Evolutionary conservation across 1,140 invertebrate genomes (phyloP).

Genomic region (Stegodyphus dumicola): DNA sequence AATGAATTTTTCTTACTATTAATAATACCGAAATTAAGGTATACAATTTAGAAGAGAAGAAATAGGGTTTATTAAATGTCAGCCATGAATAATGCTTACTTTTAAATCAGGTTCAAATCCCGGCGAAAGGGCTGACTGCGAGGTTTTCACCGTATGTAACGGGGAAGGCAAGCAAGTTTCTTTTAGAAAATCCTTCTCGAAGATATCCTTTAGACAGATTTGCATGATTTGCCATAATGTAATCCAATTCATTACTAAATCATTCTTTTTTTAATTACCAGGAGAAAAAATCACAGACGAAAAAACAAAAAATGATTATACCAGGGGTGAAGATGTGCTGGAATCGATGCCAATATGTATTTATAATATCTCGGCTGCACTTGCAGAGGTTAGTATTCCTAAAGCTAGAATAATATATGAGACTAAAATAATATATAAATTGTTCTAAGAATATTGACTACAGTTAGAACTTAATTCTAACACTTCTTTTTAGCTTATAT

Average conservation of each 20-base stretch:
- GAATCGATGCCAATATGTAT: constrained; percentile 21
- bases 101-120: neutral
- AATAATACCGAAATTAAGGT: too few relatives aligned
- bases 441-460: too few relatives aligned
- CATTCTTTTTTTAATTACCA: neutral
- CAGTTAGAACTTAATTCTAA: too few relatives aligned
- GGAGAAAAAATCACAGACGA: neutral
- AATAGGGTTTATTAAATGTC: too few relatives aligned
- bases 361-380: constrained; percentile 14
- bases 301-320: neutral
- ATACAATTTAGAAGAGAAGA: too few relatives aligned
- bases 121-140: neutral
- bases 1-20: too few relatives aligned
- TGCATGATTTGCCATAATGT: neutral
- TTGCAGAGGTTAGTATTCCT: constrained; percentile 9
- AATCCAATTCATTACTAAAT: neutral
- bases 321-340: neutral
- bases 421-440: too few relatives aligned
- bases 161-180: neutral
- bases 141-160: neutral
- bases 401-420: neutral
- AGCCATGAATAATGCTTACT: neutral
- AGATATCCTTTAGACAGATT: neutral
- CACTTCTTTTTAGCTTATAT: too few relatives aligned
- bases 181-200: neutral